phyloP scores from a whole-genome alignment of 92 coral and sea anemone genomes.

The Palythoa heliodiscus region DNA sequence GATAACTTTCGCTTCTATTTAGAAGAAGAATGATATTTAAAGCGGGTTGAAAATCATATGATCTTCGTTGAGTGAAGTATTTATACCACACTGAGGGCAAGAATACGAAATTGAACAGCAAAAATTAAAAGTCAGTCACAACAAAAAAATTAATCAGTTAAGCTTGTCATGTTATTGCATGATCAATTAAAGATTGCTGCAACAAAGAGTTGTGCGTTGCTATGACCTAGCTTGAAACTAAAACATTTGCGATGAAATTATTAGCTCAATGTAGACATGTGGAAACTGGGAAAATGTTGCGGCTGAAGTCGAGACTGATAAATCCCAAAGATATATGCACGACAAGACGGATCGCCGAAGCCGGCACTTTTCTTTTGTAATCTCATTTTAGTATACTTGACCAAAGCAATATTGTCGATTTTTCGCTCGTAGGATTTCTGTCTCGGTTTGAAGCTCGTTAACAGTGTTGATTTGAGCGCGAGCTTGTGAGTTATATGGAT shows the following conservation, averaged over 20 bases:
- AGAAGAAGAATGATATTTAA: not conserved
- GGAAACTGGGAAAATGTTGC: not conserved
- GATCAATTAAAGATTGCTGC: not conserved
- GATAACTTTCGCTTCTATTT: not conserved
- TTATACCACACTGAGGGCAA: not conserved
- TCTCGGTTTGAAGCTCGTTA: not conserved
- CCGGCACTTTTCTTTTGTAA: not conserved
- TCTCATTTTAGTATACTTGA: not conserved
- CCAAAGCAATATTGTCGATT: not conserved
- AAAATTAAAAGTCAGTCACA: not conserved
- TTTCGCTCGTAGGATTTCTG: not conserved
- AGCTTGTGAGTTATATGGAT: not conserved
- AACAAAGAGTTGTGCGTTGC: not conserved
- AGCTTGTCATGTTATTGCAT: not conserved
- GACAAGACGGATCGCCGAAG: not conserved
- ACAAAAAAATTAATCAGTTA: constrained; percentile 13
- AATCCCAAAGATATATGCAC: not conserved
- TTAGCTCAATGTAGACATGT: not conserved
- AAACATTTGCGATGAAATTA: not conserved
- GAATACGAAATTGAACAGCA: constrained; percentile 1
- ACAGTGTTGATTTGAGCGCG: not conserved
- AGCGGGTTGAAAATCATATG: not conserved
- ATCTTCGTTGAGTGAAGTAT: not conserved
- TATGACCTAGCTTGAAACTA: too few relatives aligned
- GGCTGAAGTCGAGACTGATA: not conserved